Evolutionary conservation across 2,797 vertebrate species (phyloP).

Genomic region (Sciurus carolinensis): DNA sequence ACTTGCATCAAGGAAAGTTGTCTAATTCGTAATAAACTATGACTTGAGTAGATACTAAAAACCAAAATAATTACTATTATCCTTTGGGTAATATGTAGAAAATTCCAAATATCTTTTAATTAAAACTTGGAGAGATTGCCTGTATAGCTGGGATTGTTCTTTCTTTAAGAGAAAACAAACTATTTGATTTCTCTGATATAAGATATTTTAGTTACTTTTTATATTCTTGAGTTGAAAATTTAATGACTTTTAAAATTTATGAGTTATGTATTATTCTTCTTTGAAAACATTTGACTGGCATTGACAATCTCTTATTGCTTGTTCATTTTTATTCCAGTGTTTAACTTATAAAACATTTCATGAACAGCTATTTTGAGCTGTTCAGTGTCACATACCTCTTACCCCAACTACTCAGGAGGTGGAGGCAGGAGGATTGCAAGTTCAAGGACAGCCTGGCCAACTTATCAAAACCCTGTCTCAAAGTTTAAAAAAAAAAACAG

Average conservation of each 20-base stretch:
- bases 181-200: not conserved
- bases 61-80: not conserved
- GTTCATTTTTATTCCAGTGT: not conserved
- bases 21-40: not conserved
- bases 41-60: not conserved
- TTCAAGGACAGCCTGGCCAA: no score
- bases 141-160: not conserved
- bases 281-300: not conserved
- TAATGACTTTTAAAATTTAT: not conserved
- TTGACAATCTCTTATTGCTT: not conserved
- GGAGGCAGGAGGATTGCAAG: no score
- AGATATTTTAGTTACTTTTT: not conserved
- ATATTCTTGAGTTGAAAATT: not conserved
- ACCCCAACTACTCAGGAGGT: not conserved
- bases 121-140: not conserved
- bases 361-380: not conserved
- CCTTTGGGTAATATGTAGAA: not conserved
- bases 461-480: no score
- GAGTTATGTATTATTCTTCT: not conserved
- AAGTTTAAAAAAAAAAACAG: not conserved
- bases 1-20: not conserved
- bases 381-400: not conserved
- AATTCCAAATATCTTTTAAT: not conserved
- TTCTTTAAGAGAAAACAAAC: not conserved
- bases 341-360: constrained; percentile 43